Evolutionary conservation across 2,888 invertebrate genomes (phyloP).

Genomic region (Mylabris sibirica): DNA sequence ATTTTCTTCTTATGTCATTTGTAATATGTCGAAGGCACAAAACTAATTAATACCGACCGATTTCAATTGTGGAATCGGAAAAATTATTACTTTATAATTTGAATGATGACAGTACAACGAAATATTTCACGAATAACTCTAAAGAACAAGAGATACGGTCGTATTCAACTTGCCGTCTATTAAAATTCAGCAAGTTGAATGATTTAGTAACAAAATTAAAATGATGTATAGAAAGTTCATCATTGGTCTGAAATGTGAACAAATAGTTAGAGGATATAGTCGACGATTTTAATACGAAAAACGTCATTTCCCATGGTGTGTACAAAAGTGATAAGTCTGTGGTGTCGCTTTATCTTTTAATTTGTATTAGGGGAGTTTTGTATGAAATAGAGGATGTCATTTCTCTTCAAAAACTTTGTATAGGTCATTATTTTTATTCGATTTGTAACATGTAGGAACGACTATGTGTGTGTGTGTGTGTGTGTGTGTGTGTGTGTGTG

Average conservation of each 20-base stretch:
- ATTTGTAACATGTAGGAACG: constrained; percentile 7
- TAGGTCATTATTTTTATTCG: not conserved
- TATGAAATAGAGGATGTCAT: constrained; percentile 3
- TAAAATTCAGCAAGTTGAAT: too few relatives aligned
- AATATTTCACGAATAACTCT: not conserved
- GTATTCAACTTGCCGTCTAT: too few relatives aligned
- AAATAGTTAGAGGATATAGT: not conserved
- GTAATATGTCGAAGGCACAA: constrained; percentile 22
- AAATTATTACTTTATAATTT: not conserved
- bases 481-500: too few relatives aligned
- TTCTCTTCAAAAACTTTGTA: not conserved
- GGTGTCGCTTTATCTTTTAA: constrained; percentile 7
- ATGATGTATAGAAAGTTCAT: not conserved
- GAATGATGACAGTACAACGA: not conserved
- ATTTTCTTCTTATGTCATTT: constrained; percentile 27
- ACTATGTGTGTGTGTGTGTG: too few relatives aligned
- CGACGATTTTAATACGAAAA: not conserved
- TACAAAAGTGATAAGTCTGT: constrained; percentile 4
- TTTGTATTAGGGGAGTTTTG: constrained; percentile 8
- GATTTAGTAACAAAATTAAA: not conserved
- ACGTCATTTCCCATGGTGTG: not conserved
- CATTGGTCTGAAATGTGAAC: not conserved
- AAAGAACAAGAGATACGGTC: too few relatives aligned
- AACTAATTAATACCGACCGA: constrained; percentile 30
- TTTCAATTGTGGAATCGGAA: constrained; percentile 19